Conservation (phyloP, 2,888 invertebrate genomes). For the Eretmocerus hayati region DNA sequence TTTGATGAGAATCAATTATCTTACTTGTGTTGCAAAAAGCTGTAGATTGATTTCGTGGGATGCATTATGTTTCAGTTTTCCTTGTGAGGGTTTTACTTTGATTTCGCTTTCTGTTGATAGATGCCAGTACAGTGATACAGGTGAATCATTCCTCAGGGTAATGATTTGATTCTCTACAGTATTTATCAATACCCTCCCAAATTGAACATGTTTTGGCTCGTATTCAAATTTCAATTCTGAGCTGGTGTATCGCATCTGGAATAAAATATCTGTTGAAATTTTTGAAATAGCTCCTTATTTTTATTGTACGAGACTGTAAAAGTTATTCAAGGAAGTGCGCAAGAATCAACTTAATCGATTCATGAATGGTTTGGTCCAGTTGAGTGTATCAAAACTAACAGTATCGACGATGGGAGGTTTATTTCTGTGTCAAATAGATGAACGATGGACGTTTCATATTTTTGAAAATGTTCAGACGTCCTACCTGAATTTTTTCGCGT, state of each 20-base stretch:
- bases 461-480: too few species aligned
- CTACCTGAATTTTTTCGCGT: conserved; percentile 47
- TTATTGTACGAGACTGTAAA: too few species aligned
- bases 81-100: conserved; percentile 22
- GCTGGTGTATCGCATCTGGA: conserved; percentile 50
- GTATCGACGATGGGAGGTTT: too few species aligned
- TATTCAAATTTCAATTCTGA: conserved; percentile 50
- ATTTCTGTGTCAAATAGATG: too few species aligned
- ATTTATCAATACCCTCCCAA: conserved; percentile 53
- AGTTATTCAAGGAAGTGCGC: too few species aligned
- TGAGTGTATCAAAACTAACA: too few species aligned
- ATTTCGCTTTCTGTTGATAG: conserved; percentile 46
- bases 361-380: too few species aligned
- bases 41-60: conserved; percentile 27
- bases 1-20: too few species aligned
- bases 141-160: conserved; percentile 53
- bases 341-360: too few species aligned
- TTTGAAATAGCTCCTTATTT: too few species aligned
- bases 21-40: conserved; percentile 27
- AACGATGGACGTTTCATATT: too few species aligned
- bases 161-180: conserved; percentile 49
- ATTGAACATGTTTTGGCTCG: conserved; percentile 45
- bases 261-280: not conserved
- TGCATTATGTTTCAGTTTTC: conserved; percentile 24
- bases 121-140: conserved; percentile 53